Base-by-base conservation (phyloP, 2,888 invertebrate species). In the Chrysomela aeneicollis region DNA sequence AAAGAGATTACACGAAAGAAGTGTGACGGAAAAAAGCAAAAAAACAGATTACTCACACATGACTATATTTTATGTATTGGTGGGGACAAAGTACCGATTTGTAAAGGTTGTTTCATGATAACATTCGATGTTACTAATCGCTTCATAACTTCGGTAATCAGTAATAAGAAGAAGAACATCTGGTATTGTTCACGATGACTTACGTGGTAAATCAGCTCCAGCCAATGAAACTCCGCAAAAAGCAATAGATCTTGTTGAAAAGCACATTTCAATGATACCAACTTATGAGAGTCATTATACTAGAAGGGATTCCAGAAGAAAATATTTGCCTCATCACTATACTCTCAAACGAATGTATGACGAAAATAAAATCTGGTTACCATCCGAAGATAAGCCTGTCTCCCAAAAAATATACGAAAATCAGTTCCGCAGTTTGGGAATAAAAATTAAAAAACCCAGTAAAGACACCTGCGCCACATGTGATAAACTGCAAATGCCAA, bases 391-490 rank as follows among this genome's bases (percentile, higher is more conserved):
- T 49, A 18, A 15, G 5, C 35, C 51, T 22, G 64, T 64, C 1
- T 61, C 61, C 19, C 51, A 49, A 22, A 61, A 9, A 50, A 50
- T 59, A 8, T 65, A 65, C 58, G 22, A 53, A 49, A 46, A 15
- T 2, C 1, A 49, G 35, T 65, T 65, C 59, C 21, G 53, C 30
- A 42, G 42, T 8, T 1, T 47, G 9, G 51, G 32, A 17, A 21
- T 65, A 2, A 62, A 62, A 52, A 61, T 65, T 21, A 65, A 65
- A 52, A 35, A 19, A 19, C 42, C 57, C 6, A 61, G 49, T 35
- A 61, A 61, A 58, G 65, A 65, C 49, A 65, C 62, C 6, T 65
- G 65, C 22, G 37, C 51, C 10, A 58, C 35, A 3, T 65, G 65
- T 42, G 65, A 65, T 30, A 61, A 59, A 17, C 46, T 55, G 12